These are phyloP conservation scores for Dipodomys spectabilis DNA, from an alignment of 2,113 vertebrate species.

Conservation along the genomic window DNA sequence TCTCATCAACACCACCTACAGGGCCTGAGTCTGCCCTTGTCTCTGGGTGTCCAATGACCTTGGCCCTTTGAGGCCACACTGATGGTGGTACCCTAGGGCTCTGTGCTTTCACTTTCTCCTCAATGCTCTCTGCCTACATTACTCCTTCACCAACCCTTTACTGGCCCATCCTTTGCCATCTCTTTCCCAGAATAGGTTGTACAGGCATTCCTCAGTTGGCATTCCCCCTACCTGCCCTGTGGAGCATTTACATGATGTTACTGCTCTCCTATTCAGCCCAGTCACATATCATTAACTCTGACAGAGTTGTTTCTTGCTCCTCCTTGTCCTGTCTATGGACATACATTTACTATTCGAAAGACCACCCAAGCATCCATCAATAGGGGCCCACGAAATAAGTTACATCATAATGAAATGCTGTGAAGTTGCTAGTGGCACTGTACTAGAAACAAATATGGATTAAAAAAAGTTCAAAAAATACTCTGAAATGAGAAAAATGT, in stretches of 20 bases:
- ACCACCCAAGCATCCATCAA: not conserved
- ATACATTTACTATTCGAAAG: constrained; percentile 5
- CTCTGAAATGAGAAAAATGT: not conserved
- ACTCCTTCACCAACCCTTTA: not conserved
- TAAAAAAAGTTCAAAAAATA: constrained; percentile 43
- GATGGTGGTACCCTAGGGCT: not conserved
- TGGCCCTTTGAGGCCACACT: not conserved
- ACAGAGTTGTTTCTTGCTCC: not conserved
- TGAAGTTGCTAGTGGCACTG: not conserved
- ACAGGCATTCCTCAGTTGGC: not conserved
- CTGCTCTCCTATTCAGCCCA: not conserved
- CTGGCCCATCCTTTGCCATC: not conserved
- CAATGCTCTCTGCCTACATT: not conserved
- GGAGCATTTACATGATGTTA: not conserved
- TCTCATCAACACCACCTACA: not conserved
- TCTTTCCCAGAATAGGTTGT: not conserved
- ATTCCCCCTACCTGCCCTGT: not conserved
- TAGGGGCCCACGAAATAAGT: not conserved
- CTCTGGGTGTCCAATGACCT: not conserved
- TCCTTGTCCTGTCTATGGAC: not conserved
- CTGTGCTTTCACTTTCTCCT: not conserved
- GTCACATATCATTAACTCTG: not conserved
- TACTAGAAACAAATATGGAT: not conserved
- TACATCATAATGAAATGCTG: not conserved
- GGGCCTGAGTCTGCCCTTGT: not conserved